Evolutionary conservation across 1,140 invertebrate species (phyloP).

Genomic region (Drosophila bocqueti): DNA sequence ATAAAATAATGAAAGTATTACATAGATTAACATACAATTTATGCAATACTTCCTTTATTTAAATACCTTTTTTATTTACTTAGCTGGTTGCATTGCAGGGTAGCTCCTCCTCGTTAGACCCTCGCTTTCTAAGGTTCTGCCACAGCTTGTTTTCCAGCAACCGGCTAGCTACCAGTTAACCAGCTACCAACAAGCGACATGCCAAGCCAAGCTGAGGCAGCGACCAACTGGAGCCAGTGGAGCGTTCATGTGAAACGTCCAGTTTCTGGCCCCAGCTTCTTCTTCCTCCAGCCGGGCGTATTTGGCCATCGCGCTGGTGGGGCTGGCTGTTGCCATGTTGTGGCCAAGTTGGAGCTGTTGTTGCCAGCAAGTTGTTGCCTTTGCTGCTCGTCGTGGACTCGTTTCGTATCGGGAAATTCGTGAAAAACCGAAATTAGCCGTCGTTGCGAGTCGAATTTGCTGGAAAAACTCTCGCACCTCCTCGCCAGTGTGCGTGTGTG

Average conservation of each 20-base stretch:
- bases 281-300: slow-evolving; percentile 48
- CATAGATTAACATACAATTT: too few relatives aligned
- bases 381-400: slow-evolving; percentile 49
- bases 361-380: slow-evolving; percentile 14
- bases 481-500: slow-evolving; percentile 16
- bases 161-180: slow-evolving; percentile 26
- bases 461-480: slow-evolving; percentile 54
- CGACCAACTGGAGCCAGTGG: slow-evolving; percentile 63
- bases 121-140: background rate
- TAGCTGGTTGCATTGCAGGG: background rate
- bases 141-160: background rate
- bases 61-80: background rate
- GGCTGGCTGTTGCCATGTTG: slow-evolving; percentile 40
- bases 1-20: too few relatives aligned
- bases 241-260: slow-evolving; percentile 84
- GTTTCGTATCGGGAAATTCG: slow-evolving; percentile 78
- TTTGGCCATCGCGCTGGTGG: slow-evolving; percentile 19
- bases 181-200: slow-evolving; percentile 12
- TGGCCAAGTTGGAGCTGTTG: slow-evolving; percentile 41
- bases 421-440: slow-evolving; percentile 79
- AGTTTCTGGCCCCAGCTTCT: slow-evolving; percentile 57
- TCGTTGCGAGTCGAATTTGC: slow-evolving; percentile 63
- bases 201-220: slow-evolving; percentile 3
- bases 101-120: slow-evolving; percentile 1
- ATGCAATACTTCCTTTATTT: too few relatives aligned